A percentile compares a stretch with the other conserved stretches of the same genome.
Evolutionary conservation across 1,140 invertebrate genomes (phyloP).

Genomic region (Holotrichia oblita): DNA sequence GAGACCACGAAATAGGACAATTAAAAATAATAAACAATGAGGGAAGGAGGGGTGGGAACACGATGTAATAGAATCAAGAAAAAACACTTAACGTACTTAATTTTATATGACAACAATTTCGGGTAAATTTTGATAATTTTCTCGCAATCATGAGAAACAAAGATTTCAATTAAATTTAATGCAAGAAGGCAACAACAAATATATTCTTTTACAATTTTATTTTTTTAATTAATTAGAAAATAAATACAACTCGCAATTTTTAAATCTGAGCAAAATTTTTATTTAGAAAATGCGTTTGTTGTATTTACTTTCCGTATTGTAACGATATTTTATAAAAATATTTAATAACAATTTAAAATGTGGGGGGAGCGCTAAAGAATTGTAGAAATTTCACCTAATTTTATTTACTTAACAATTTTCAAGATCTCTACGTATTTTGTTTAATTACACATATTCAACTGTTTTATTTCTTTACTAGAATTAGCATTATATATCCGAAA

Average conservation of each 20-base stretch:
- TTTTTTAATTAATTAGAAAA: not conserved
- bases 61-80: not conserved
- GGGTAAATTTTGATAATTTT: not conserved
- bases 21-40: conserved; percentile 5
- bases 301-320: not conserved
- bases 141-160: not conserved
- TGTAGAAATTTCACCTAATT: not conserved
- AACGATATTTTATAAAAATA: conserved; percentile 2
- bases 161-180: not conserved
- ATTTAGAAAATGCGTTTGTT: not conserved
- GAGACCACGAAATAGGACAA: conserved; percentile 22
- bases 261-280: not conserved
- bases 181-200: conserved; percentile 21
- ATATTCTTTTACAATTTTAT: not conserved
- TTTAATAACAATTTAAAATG: conserved; percentile 20
- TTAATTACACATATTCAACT: conserved; percentile 7
- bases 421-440: conserved; percentile 3
- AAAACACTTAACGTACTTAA: not conserved
- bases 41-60: not conserved
- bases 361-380: not conserved
- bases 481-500: conserved; percentile 26
- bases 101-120: not conserved
- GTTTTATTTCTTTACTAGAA: conserved; percentile 18
- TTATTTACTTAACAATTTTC: not conserved
- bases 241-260: not conserved